These are phyloP conservation scores for Metacarcinus magister DNA, from an alignment of 2,888 invertebrate genomes.

Conservation along the genomic window DNA sequence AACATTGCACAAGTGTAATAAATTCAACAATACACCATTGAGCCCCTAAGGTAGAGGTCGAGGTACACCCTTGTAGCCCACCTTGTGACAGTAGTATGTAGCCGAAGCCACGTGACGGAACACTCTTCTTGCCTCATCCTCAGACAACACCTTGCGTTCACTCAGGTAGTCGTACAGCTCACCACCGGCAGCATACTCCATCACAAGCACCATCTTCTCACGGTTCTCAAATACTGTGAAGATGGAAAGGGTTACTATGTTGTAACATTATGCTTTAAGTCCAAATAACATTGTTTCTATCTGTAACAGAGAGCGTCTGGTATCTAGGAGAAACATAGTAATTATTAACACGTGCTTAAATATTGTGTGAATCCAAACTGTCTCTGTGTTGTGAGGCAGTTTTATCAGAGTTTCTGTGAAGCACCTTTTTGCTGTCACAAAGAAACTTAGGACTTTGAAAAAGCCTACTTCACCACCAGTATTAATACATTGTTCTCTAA, in stretches of 20 bases:
- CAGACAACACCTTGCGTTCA: constrained; percentile 94
- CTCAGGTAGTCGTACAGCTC: constrained; percentile 98
- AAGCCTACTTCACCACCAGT: too few species aligned
- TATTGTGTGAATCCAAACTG: too few species aligned
- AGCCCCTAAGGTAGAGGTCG: not conserved
- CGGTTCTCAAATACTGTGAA: constrained; percentile 97
- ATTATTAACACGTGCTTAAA: not conserved
- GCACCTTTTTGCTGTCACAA: too few species aligned
- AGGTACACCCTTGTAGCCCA: constrained; percentile 83
- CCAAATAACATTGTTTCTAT: too few species aligned
- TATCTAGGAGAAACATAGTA: too few species aligned
- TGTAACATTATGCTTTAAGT: not conserved
- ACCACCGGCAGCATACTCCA: constrained; percentile 99
- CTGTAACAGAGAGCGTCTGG: too few species aligned
- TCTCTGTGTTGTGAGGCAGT: too few species aligned
- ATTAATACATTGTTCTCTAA: too few species aligned
- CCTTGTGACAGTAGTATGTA: constrained; percentile 98
- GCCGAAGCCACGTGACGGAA: constrained; percentile 98
- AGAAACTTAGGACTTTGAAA: too few species aligned
- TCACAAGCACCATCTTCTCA: constrained; percentile 99
- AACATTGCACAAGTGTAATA: not conserved
- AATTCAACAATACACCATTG: not conserved
- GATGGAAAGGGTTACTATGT: not conserved
- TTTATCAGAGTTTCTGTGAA: too few species aligned
- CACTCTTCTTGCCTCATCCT: constrained; percentile 96